Conservation (phyloP, 2,113 vertebrate genomes). For the Microtus oregoni region DNA sequence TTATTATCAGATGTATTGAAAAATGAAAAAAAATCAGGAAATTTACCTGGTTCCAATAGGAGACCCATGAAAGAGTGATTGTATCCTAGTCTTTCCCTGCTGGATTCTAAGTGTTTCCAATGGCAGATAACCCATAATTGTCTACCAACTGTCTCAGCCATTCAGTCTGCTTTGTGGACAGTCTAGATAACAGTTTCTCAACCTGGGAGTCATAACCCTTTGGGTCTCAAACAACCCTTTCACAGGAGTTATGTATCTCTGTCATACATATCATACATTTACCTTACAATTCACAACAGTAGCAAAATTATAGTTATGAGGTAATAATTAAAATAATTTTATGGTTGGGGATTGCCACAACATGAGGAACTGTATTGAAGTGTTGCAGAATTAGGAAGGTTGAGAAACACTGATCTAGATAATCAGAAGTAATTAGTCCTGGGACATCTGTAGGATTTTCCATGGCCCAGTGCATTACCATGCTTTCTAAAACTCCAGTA, state of each 20-base stretch:
- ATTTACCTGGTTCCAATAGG: not conserved
- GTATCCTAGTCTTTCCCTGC: not conserved
- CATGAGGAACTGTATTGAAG: not conserved
- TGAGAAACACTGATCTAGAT: not conserved
- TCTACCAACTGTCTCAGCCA: not conserved
- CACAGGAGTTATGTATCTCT: not conserved
- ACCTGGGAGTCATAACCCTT: not conserved
- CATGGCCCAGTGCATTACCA: not conserved
- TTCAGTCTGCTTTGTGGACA: not conserved
- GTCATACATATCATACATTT: no score
- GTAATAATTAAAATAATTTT: not conserved
- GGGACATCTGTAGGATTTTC: not conserved
- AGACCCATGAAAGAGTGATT: not conserved
- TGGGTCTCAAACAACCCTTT: no score
- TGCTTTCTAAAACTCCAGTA: not conserved
- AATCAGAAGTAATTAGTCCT: not conserved
- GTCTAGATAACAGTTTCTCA: not conserved
- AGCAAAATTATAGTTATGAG: not conserved
- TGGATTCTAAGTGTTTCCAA: not conserved
- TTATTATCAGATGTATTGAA: not conserved
- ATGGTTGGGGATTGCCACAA: not conserved
- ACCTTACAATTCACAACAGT: not conserved
- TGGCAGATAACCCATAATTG: not conserved
- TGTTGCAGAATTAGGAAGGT: not conserved
- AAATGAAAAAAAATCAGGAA: not conserved